phyloP scores from a whole-genome alignment of 2,113 vertebrate species.

The Corythornis vintsioides region DNA sequence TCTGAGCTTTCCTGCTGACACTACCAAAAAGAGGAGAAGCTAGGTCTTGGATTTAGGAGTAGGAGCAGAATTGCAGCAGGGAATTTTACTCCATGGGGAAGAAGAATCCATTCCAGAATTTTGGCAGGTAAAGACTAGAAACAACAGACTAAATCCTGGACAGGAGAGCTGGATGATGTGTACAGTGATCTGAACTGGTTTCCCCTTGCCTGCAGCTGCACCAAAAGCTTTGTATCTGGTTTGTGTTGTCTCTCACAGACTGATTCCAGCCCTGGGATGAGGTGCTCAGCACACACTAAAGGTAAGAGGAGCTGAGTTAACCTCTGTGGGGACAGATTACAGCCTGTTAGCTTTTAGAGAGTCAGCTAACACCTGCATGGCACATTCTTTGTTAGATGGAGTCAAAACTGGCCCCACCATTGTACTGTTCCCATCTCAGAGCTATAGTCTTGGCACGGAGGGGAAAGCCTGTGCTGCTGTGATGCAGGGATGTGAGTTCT shows the following conservation, averaged over 20 bases:
- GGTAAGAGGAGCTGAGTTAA: background rate
- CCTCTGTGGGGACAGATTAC: background rate
- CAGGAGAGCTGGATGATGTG: background rate
- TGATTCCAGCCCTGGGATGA: accelerated
- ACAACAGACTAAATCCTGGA: background rate
- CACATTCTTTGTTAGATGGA: background rate
- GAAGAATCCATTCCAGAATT: background rate
- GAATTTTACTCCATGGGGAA: background rate
- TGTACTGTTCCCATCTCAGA: background rate
- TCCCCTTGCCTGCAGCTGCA: background rate
- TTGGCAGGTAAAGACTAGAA: background rate
- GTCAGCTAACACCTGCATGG: background rate
- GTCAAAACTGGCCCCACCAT: background rate
- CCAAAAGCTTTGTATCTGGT: accelerated
- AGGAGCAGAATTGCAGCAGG: background rate
- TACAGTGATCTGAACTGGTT: accelerated
- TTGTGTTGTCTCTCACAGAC: background rate
- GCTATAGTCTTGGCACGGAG: accelerated
- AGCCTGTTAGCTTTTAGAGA: background rate
- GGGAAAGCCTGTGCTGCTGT: background rate
- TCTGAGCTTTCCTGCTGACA: background rate
- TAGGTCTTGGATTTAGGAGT: background rate
- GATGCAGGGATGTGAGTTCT: background rate
- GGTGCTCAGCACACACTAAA: background rate
- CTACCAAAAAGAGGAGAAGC: background rate